Evolutionary conservation across 2,888 invertebrate genomes (phyloP).

Genomic region (Andricus quercusramuli): DNA sequence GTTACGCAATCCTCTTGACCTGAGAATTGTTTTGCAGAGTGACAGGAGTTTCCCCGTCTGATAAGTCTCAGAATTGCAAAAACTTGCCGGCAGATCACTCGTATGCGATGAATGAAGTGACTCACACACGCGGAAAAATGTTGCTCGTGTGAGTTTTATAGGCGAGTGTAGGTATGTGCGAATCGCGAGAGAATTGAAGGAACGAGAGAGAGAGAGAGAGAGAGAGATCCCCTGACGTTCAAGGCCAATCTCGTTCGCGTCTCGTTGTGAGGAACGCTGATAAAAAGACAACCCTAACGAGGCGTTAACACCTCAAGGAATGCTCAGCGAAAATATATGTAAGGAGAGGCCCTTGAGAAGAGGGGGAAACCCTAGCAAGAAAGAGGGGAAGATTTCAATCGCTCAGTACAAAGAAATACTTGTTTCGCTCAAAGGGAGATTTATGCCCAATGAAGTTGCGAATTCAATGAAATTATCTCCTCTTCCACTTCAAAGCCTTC

Average conservation of each 20-base stretch:
- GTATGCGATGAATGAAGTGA: slow-evolving; percentile 62
- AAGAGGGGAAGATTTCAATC: slow-evolving; percentile 29
- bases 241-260: slow-evolving; percentile 60
- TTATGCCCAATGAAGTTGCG: slow-evolving; percentile 17
- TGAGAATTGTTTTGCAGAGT: slow-evolving; percentile 14
- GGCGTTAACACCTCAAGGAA: slow-evolving; percentile 62
- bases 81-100: slow-evolving; percentile 54
- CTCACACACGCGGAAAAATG: slow-evolving; percentile 45
- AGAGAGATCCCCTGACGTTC: slow-evolving; percentile 53
- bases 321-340: slow-evolving; percentile 53
- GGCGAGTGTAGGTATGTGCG: slow-evolving; percentile 44
- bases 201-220: slow-evolving; percentile 42
- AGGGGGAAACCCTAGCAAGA: not conserved
- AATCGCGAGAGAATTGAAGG: slow-evolving; percentile 36
- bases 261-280: slow-evolving; percentile 59
- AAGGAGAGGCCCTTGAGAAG: not conserved
- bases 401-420: slow-evolving; percentile 33
- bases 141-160: slow-evolving; percentile 35
- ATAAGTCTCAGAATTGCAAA: slow-evolving; percentile 57
- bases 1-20: slow-evolving; percentile 7
- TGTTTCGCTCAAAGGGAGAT: slow-evolving; percentile 24
- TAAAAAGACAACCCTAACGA: slow-evolving; percentile 61
- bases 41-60: slow-evolving; percentile 52
- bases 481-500: not conserved
- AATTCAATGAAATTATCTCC: slow-evolving; percentile 33